Evolutionary conservation across 2,888 invertebrate species (phyloP).

Genomic region (Cylloceria caligata): DNA sequence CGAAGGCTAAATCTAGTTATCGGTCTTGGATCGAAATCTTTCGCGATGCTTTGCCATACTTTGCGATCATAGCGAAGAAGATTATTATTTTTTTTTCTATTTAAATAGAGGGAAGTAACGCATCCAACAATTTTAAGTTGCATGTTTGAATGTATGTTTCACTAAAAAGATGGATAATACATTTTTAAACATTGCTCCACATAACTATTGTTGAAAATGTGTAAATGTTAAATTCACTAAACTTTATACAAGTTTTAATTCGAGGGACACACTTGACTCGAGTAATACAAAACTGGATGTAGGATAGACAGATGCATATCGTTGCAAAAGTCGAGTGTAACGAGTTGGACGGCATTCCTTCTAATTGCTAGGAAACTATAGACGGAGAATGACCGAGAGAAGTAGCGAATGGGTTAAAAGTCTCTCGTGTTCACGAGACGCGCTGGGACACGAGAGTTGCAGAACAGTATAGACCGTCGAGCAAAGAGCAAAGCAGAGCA

Average conservation of each 20-base stretch:
- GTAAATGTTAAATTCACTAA: not conserved
- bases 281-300: not conserved
- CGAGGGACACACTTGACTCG: not conserved
- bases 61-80: not conserved
- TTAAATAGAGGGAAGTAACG: not conserved
- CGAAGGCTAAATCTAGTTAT: not conserved
- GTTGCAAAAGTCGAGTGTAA: conserved; percentile 60
- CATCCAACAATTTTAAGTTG: not conserved
- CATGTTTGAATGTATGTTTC: not conserved
- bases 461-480: conserved; percentile 30
- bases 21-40: conserved; percentile 6
- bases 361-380: conserved; percentile 75
- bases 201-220: not conserved
- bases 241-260: not conserved
- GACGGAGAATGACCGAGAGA: conserved; percentile 40
- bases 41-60: too few relatives aligned
- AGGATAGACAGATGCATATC: conserved; percentile 58
- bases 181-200: not conserved
- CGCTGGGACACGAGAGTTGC: conserved; percentile 33
- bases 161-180: not conserved
- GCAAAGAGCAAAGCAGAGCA: conserved; percentile 29
- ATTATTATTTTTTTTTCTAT: not conserved
- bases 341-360: conserved; percentile 74
- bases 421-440: conserved; percentile 39
- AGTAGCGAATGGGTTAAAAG: conserved; percentile 59